Conservation (phyloP, 2,797 vertebrate genomes). For the Acanthurus lineatus region DNA sequence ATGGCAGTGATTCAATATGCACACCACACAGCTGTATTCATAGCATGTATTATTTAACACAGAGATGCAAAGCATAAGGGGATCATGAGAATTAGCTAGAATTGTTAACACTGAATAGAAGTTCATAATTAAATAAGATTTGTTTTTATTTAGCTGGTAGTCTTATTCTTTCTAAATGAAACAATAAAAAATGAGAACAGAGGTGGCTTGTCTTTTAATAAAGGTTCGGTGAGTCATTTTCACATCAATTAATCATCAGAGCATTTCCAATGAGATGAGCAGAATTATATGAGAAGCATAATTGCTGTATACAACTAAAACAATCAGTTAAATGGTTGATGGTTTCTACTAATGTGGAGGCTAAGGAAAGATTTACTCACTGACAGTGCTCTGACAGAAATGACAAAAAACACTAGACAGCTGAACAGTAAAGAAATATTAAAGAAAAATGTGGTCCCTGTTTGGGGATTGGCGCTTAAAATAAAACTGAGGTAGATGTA, state of each 20-base stretch:
- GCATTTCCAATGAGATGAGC: conserved; percentile 25
- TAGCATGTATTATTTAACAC: background rate
- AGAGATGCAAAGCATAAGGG: background rate
- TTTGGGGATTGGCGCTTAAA: too few relatives aligned
- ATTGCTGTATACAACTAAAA: conserved; percentile 54
- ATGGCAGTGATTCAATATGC: background rate
- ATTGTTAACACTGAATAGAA: background rate
- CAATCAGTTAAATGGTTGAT: conserved; percentile 26
- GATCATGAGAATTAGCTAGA: background rate
- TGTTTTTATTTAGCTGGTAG: conserved; percentile 15
- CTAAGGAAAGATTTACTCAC: background rate
- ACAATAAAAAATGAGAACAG: conserved; percentile 34
- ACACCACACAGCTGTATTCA: background rate
- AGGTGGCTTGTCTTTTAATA: conserved; percentile 22
- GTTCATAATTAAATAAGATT: conserved; percentile 3
- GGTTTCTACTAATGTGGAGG: conserved; percentile 4
- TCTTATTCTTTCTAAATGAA: conserved; percentile 7
- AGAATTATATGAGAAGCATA: conserved; percentile 29
- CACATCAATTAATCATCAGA: conserved; percentile 30
- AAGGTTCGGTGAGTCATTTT: conserved; percentile 28
- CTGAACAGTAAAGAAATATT: background rate
- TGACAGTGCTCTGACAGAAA: conserved; percentile 10
- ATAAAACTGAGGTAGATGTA: too few relatives aligned
- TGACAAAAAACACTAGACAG: background rate
- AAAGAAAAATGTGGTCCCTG: too few relatives aligned